Evolutionary conservation across 2,797 vertebrate species (phyloP), one percentile per base, ranked within the genome.

Genomic region (Sebastiscus tertius): DNA sequence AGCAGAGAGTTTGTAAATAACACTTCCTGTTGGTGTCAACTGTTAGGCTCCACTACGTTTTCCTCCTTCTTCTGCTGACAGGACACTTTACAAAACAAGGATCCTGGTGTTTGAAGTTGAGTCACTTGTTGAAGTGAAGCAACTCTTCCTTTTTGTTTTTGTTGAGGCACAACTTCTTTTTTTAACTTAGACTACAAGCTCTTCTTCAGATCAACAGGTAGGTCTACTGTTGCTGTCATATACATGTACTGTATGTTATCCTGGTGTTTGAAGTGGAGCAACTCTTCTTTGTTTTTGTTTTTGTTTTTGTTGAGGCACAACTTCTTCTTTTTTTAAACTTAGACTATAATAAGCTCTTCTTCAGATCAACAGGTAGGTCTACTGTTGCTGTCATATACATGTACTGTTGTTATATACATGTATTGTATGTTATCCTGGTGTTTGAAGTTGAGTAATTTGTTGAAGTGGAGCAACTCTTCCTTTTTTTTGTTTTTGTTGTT

Each of bases 321-420:
- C 70, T 29, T 22, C 2, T 5, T 39, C 62, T 71, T 84, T 80
- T 76, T n/a, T n/a, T n/a, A n/a, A 29, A 16, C 62, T 64, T 31
- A 13, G 20, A 24, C 8, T 20, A 14, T 39, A 27, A 39, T 39
- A 46, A 72, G 61, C 18, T 61, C 60, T 22, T 72, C 72, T 22
- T 72, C 72, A 55, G 58, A 22, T 89, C 85, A 92, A 90, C 90
- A 91, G 93, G 94, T 95, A 82, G 33, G 91, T 89, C 27, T 62
- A 1, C 66, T 78, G 46, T 66, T 63, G 22, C 16, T 39, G 36
- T 59, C 2, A 31, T 20, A 1, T 71, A 0, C 6, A 26, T 56
- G 18, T 66, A 56, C 26, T 26, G 26, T 26, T 26, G n/a, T n/a
- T 13, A 14, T 39, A 14, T 39, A 9, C 33, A 8, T 39, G 36